Conservation (phyloP, 2,888 invertebrate species). For the Conistra vaccinii region DNA sequence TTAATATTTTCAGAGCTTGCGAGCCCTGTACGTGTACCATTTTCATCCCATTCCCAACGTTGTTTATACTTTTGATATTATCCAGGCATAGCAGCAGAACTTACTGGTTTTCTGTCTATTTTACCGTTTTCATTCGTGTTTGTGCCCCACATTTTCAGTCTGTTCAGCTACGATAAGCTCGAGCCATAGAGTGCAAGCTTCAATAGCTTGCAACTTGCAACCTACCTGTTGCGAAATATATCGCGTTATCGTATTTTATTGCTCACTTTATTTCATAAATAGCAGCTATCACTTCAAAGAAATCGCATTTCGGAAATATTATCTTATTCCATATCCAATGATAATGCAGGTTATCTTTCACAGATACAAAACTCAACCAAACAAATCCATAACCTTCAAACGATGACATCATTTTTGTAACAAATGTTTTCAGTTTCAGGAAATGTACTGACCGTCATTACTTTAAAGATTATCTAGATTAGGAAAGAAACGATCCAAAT, state of each 20-base stretch:
- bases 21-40: neutral
- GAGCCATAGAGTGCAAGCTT: slow-evolving; percentile 31
- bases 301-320: slow-evolving; percentile 7
- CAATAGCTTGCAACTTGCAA: slow-evolving; percentile 30
- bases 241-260: slow-evolving; percentile 25
- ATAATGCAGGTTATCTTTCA: slow-evolving; percentile 8
- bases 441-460: slow-evolving; percentile 21
- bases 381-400: slow-evolving; percentile 20
- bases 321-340: neutral
- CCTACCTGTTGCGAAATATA: slow-evolving; percentile 50
- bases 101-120: slow-evolving; percentile 7
- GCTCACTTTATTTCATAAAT: slow-evolving; percentile 8
- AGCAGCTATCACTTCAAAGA: neutral
- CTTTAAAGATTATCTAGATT: slow-evolving; percentile 37
- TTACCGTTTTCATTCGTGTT: slow-evolving; percentile 21
- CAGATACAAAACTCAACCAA: neutral
- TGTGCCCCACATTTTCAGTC: slow-evolving; percentile 32
- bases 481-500: slow-evolving; percentile 20
- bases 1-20: neutral
- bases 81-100: neutral
- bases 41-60: slow-evolving; percentile 4
- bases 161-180: slow-evolving; percentile 37
- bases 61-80: slow-evolving; percentile 19
- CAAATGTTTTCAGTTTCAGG: slow-evolving; percentile 37
- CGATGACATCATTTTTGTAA: slow-evolving; percentile 28